Conservation (phyloP, 2,888 invertebrate genomes). For the Drosophila picticornis region DNA sequence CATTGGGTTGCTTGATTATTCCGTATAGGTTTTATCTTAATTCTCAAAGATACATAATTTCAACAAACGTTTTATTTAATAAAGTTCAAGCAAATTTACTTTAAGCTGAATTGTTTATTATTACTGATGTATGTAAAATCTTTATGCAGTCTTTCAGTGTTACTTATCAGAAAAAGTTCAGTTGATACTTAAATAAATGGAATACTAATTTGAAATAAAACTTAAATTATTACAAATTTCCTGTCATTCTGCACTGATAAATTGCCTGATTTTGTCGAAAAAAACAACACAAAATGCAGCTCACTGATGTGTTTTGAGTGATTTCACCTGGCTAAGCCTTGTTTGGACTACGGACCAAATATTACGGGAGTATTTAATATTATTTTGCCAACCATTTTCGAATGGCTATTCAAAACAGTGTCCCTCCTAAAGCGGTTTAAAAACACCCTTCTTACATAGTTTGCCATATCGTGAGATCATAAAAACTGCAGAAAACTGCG, state of each 20-base stretch:
- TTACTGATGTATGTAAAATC: neutral
- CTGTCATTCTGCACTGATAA: neutral
- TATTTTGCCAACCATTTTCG: conserved; percentile 34
- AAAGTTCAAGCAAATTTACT: neutral
- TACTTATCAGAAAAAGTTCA: neutral
- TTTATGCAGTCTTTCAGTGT: neutral
- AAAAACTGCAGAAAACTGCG: conserved; percentile 32
- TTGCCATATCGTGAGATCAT: conserved; percentile 5
- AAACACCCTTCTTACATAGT: conserved; percentile 24
- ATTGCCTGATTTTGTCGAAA: neutral
- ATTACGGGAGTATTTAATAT: conserved; percentile 13
- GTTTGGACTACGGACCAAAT: conserved; percentile 41
- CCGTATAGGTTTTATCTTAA: too few species aligned
- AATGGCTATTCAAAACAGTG: conserved; percentile 3
- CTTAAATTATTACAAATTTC: neutral
- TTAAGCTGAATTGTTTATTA: neutral
- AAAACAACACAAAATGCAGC: neutral
- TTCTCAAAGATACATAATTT: neutral
- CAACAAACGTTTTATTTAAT: neutral
- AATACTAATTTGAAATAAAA: neutral
- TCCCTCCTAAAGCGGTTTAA: conserved; percentile 15
- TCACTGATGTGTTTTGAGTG: conserved; percentile 12
- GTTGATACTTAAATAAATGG: neutral
- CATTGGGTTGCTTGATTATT: neutral
- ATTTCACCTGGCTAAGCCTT: conserved; percentile 28